Percentiles rank a stretch among this genome's conserved stretches.
phyloP scores from a whole-genome alignment of 2,888 invertebrate genomes.

The Fissipunctia ypsillon region DNA sequence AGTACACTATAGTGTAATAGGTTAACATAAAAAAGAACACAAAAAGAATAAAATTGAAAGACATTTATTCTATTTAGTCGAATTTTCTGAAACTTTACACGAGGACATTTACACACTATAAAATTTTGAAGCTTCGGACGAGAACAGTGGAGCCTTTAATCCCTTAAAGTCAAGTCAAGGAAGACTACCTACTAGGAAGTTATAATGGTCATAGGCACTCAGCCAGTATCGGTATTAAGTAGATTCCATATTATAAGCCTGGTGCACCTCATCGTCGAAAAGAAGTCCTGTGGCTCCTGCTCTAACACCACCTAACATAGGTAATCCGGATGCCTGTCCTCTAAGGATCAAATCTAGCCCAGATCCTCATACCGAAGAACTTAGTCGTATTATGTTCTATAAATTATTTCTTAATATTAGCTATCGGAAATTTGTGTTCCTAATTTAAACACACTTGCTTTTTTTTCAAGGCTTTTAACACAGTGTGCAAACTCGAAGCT shows the following conservation, averaged over 20 bases:
- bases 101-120: too few species aligned
- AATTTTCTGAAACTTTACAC: too few species aligned
- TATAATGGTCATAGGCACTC: not conserved
- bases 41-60: too few species aligned
- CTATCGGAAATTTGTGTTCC: not conserved
- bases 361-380: not conserved
- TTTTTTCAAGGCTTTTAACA: constrained; percentile 10
- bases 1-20: too few species aligned
- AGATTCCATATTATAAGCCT: not conserved
- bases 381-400: not conserved
- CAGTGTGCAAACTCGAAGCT: not conserved
- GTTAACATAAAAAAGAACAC: not conserved
- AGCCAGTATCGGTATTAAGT: not conserved
- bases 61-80: too few species aligned
- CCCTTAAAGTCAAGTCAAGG: not conserved
- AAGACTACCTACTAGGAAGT: not conserved
- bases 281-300: too few species aligned
- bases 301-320: not conserved
- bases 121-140: too few species aligned
- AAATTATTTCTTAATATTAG: not conserved
- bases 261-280: not conserved
- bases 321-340: not conserved
- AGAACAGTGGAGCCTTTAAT: not conserved
- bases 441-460: not conserved
- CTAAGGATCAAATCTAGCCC: not conserved